These are phyloP conservation scores for Atta texana DNA, from an alignment of 1,140 invertebrate genomes.

Conservation along the genomic window DNA sequence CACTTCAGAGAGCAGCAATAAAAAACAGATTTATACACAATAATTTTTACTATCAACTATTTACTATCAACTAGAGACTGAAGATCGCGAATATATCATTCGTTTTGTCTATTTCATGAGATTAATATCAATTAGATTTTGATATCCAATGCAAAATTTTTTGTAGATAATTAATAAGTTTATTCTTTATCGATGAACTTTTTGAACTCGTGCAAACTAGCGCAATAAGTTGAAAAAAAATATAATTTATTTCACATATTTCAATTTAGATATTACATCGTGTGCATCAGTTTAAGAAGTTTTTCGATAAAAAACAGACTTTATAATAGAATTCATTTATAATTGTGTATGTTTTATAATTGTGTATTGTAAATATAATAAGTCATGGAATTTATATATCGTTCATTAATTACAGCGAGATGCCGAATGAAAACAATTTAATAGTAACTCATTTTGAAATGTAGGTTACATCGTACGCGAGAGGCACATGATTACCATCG, in stretches of 20 bases:
- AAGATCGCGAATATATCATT: slow-evolving; percentile 2
- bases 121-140: neutral
- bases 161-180: neutral
- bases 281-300: no score
- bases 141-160: neutral
- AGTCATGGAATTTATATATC: neutral
- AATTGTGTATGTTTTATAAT: neutral
- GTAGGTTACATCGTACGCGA: neutral
- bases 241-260: no score
- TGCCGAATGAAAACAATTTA: neutral
- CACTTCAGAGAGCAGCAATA: no score
- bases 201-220: no score
- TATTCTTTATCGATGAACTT: no score
- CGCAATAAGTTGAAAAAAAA: no score
- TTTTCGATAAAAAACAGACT: no score
- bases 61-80: neutral
- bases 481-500: neutral
- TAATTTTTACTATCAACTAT: slow-evolving; percentile 27
- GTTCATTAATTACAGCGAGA: neutral
- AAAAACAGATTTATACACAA: neutral
- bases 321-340: neutral
- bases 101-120: slow-evolving; percentile 10
- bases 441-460: neutral
- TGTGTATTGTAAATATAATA: neutral
- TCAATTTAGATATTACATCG: no score